Conservation (phyloP, 2,797 vertebrate genomes). For the Pagetopsis macropterus region DNA sequence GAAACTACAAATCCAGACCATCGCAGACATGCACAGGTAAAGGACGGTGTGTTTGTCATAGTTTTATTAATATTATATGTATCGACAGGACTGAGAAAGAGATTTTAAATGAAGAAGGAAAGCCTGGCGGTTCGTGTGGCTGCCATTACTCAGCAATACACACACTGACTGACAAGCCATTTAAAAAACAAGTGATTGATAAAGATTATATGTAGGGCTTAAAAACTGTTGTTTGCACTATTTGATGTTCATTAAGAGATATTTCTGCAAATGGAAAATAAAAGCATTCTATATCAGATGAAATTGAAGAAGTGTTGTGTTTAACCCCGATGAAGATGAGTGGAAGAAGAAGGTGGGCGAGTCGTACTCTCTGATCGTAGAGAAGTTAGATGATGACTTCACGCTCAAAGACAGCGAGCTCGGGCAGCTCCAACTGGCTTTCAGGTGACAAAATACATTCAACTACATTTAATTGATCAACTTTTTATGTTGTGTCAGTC, state of each 20-base stretch:
- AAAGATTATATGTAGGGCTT: background rate
- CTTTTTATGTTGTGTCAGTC: background rate
- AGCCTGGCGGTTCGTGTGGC: background rate
- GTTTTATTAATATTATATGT: background rate
- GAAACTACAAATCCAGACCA: slow-evolving; percentile 98
- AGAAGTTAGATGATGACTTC: slow-evolving; percentile 91
- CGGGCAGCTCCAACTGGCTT: slow-evolving; percentile 88
- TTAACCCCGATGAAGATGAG: slow-evolving; percentile 84
- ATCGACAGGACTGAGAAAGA: background rate
- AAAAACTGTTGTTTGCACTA: background rate
- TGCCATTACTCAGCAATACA: background rate
- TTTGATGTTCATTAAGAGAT: background rate
- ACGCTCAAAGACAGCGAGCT: slow-evolving; percentile 90
- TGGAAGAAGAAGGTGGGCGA: slow-evolving; percentile 99
- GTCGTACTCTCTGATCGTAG: slow-evolving; percentile 89
- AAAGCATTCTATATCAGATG: background rate
- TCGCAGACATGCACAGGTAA: slow-evolving; percentile 97
- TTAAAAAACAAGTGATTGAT: background rate
- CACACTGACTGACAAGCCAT: background rate
- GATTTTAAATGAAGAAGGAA: background rate
- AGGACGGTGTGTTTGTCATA: slow-evolving; percentile 7
- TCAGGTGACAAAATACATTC: slow-evolving; percentile 84
- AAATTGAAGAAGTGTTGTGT: slow-evolving; percentile 14
- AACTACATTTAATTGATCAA: background rate
- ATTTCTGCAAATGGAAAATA: background rate